Conservation (phyloP, 2,888 invertebrate species). For the Lithophane leautieri region DNA sequence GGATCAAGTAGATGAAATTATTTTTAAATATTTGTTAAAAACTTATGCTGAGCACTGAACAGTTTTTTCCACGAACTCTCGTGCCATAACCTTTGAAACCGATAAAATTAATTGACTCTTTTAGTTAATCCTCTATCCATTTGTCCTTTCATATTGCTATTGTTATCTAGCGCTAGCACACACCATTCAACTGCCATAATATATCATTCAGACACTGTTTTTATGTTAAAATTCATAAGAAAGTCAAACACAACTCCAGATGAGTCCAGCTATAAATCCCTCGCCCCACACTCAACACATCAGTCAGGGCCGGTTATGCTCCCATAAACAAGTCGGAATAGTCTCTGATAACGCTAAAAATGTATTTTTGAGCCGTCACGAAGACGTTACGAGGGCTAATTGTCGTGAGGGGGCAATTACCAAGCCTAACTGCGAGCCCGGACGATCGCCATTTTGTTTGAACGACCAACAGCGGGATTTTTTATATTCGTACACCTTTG, state of each 20-base stretch:
- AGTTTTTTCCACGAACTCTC: background rate
- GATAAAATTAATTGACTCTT: background rate
- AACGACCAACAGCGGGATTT: constrained; percentile 60
- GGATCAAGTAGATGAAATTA: background rate
- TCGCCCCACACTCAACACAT: constrained; percentile 46
- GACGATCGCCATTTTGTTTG: constrained; percentile 62
- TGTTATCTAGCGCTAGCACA: background rate
- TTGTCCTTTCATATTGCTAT: background rate
- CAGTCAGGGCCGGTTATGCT: constrained; percentile 55
- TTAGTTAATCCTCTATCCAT: background rate
- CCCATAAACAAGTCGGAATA: constrained; percentile 63
- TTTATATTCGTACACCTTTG: constrained; percentile 63
- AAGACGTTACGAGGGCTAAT: constrained; percentile 80
- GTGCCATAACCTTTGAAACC: background rate
- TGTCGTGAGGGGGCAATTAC: constrained; percentile 79
- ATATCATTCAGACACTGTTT: background rate
- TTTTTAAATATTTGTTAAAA: background rate
- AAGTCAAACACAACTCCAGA: constrained; percentile 12
- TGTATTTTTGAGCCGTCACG: constrained; percentile 75
- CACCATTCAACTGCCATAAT: background rate
- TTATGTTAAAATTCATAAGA: constrained; percentile 18
- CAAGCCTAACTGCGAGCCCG: constrained; percentile 72
- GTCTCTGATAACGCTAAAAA: constrained; percentile 71
- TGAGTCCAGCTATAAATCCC: constrained; percentile 29
- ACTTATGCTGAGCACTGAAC: background rate